These are phyloP conservation scores for Noctua comes DNA, from an alignment of 2,888 invertebrate genomes.

Conservation along the genomic window DNA sequence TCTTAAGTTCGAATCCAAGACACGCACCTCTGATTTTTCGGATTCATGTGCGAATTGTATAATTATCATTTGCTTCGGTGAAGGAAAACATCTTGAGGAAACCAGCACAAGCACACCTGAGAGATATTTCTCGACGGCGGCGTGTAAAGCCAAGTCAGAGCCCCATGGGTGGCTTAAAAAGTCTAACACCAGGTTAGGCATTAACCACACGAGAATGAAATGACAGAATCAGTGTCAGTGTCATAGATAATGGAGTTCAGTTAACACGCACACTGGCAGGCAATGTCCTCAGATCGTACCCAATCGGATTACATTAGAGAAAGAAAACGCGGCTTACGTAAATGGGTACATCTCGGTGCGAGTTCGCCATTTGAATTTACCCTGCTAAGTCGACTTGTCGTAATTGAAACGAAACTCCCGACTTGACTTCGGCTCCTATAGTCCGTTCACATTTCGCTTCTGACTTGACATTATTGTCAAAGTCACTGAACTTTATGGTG, in stretches of 20 bases:
- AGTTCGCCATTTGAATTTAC: slow-evolving; percentile 79
- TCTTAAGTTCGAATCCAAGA: too few relatives aligned
- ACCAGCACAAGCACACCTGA: too few relatives aligned
- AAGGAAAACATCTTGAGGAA: too few relatives aligned
- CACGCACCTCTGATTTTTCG: too few relatives aligned
- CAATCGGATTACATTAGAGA: slow-evolving; percentile 74
- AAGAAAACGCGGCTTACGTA: slow-evolving; percentile 81
- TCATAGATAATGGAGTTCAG: not conserved
- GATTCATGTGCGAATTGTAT: too few relatives aligned
- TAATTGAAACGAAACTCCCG: slow-evolving; percentile 85
- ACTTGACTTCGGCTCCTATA: slow-evolving; percentile 72
- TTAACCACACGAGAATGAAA: too few relatives aligned
- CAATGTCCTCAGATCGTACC: slow-evolving; percentile 60
- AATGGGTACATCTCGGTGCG: slow-evolving; percentile 75
- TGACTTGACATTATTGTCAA: not conserved
- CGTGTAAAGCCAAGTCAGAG: too few relatives aligned
- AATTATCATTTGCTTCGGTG: too few relatives aligned
- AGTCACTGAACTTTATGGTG: not conserved
- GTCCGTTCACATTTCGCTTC: not conserved
- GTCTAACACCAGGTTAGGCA: too few relatives aligned
- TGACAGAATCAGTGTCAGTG: not conserved
- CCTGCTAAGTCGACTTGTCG: slow-evolving; percentile 73
- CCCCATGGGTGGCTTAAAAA: too few relatives aligned
- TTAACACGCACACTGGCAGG: slow-evolving; percentile 42
- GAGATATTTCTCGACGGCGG: too few relatives aligned